phyloP scores from a whole-genome alignment of 2,797 vertebrate genomes.

The Kryptopterus vitreolus region DNA sequence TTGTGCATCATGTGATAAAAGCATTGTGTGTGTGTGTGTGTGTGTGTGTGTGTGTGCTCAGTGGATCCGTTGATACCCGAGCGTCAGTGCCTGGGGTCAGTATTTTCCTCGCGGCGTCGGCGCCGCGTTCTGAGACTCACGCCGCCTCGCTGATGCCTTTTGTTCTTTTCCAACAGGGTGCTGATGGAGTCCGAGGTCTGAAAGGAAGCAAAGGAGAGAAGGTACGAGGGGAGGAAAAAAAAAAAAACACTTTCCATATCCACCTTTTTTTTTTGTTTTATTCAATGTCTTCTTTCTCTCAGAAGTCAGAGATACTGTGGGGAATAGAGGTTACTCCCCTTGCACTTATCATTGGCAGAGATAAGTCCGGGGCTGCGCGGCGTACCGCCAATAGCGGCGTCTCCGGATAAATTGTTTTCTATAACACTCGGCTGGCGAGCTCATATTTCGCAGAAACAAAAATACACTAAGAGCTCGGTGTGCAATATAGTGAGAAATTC shows the following conservation, averaged over 20 bases:
- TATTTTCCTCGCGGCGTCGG: slow-evolving; percentile 22
- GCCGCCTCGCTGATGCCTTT: slow-evolving; percentile 29
- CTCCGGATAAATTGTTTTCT: slow-evolving; percentile 44
- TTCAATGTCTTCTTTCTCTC: slow-evolving; percentile 2
- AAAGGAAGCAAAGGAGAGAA: slow-evolving; percentile 92
- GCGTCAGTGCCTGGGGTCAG: slow-evolving; percentile 32
- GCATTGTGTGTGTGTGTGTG: slow-evolving; percentile 7
- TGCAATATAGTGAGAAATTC: slow-evolving; percentile 31
- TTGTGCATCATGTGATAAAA: slow-evolving; percentile 33
- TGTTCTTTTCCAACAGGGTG: slow-evolving; percentile 74
- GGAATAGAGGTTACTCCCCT: slow-evolving; percentile 35
- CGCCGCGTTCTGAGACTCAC: slow-evolving; percentile 13
- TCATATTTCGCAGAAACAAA: slow-evolving; percentile 25
- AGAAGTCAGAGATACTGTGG: slow-evolving; percentile 20
- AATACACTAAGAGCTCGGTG: slow-evolving; percentile 1
- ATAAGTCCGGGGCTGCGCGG: slow-evolving; percentile 36
- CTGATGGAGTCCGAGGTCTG: slow-evolving; percentile 85
- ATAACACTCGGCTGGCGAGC: not conserved
- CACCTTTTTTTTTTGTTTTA: not conserved
- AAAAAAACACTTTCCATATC: not conserved
- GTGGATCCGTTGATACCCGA: slow-evolving; percentile 15
- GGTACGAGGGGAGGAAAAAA: slow-evolving; percentile 68
- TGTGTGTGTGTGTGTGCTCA: slow-evolving; percentile 21
- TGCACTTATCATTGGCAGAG: slow-evolving; percentile 39
- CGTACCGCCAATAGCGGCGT: slow-evolving; percentile 21